phyloP scores from a whole-genome alignment of 1,140 invertebrate species.

The Drosophila guanche region DNA sequence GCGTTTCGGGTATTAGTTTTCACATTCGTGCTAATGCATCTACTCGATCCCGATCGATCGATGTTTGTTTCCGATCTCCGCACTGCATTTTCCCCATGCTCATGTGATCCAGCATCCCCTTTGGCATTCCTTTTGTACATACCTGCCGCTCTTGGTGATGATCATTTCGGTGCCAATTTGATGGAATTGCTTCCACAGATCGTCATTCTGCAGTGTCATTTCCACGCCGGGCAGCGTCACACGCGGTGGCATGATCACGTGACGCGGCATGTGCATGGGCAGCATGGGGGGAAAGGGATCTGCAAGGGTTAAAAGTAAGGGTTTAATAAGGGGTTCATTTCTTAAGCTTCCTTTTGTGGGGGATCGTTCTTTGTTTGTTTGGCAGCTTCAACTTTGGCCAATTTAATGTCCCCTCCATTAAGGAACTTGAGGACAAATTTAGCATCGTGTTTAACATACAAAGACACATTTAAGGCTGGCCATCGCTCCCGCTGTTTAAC shows the following conservation, averaged over 20 bases:
- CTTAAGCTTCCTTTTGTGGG: too few species aligned
- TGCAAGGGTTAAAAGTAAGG: slow-evolving; percentile 8
- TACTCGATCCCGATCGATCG: slow-evolving; percentile 1
- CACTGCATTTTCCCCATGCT: neutral
- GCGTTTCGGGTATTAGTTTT: slow-evolving; percentile 67
- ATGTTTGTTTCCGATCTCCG: slow-evolving; percentile 20
- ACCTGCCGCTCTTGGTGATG: slow-evolving; percentile 99
- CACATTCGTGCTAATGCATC: slow-evolving; percentile 70
- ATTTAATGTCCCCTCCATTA: slow-evolving; percentile 21
- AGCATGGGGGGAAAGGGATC: slow-evolving; percentile 79
- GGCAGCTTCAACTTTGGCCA: neutral
- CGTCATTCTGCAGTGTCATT: slow-evolving; percentile 91
- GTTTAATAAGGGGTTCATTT: neutral
- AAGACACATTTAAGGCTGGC: slow-evolving; percentile 10
- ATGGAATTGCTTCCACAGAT: slow-evolving; percentile 98
- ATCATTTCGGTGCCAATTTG: slow-evolving; percentile 99
- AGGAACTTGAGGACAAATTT: slow-evolving; percentile 7
- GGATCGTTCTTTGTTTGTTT: neutral
- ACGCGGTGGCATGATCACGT: slow-evolving; percentile 76
- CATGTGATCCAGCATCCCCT: too few species aligned
- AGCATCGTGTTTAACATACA: slow-evolving; percentile 12
- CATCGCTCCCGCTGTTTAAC: slow-evolving; percentile 45
- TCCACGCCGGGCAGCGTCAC: slow-evolving; percentile 82
- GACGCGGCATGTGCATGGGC: slow-evolving; percentile 70
- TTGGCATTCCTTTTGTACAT: slow-evolving; percentile 19